A percentile compares a stretch with the other conserved stretches of the same genome.
phyloP scores from a whole-genome alignment of 2,888 invertebrate genomes.

The Eurytoma adleriae region DNA sequence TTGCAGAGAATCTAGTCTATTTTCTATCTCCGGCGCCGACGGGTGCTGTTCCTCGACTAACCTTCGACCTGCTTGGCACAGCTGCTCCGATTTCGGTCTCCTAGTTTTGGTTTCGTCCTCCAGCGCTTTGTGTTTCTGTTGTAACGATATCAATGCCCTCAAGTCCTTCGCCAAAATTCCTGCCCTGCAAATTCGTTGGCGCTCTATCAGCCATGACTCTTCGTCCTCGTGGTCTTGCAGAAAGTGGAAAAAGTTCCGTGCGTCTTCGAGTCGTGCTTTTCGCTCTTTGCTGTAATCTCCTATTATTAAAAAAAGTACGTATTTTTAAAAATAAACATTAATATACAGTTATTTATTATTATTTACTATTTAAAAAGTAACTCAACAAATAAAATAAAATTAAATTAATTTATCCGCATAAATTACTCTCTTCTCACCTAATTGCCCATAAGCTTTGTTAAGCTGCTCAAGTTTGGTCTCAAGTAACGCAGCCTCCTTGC shows the following conservation, averaged over 20 bases:
- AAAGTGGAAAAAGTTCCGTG: constrained; percentile 95
- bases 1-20: constrained; percentile 86
- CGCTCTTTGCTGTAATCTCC: constrained; percentile 85
- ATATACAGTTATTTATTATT: too few species aligned
- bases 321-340: not conserved
- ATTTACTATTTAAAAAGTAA: too few species aligned
- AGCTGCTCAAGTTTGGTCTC: constrained; percentile 86
- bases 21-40: constrained; percentile 87
- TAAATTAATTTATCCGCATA: not conserved
- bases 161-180: constrained; percentile 96
- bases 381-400: not conserved
- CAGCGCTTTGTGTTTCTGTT: constrained; percentile 94
- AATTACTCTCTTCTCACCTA: constrained; percentile 69
- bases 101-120: constrained; percentile 92
- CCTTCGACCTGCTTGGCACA: constrained; percentile 84
- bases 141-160: constrained; percentile 90
- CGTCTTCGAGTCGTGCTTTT: constrained; percentile 91
- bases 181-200: constrained; percentile 93
- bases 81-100: constrained; percentile 83
- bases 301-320: not conserved
- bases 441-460: constrained; percentile 86
- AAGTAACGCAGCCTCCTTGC: constrained; percentile 78
- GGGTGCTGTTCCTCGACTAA: constrained; percentile 90
- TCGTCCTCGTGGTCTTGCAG: constrained; percentile 98
- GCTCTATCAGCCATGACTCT: constrained; percentile 97